phyloP scores from a whole-genome alignment of 2,797 vertebrate genomes.

The Siniperca obscura region DNA sequence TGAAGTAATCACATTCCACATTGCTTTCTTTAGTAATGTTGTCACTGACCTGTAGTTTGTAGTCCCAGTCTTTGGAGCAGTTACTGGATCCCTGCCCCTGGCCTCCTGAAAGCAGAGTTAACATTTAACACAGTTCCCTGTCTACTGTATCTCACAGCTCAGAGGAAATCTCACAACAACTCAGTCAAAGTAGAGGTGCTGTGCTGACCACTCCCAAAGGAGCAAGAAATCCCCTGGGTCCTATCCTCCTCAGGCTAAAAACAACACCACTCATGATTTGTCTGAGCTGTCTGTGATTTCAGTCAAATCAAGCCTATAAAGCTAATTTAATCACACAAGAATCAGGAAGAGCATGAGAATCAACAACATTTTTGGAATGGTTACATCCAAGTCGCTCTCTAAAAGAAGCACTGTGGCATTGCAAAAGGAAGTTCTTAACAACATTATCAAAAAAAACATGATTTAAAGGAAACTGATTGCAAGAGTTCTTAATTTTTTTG shows the following conservation, averaged over 20 bases:
- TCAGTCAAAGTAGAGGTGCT: slow-evolving; percentile 80
- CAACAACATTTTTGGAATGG: slow-evolving; percentile 18
- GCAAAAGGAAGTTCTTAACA: slow-evolving; percentile 27
- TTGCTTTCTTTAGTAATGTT: not conserved
- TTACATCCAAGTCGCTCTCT: slow-evolving; percentile 11
- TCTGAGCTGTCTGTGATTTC: slow-evolving; percentile 63
- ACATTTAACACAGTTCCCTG: slow-evolving; percentile 67
- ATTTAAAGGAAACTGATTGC: slow-evolving; percentile 28
- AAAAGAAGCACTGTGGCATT: slow-evolving; percentile 27
- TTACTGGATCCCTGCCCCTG: slow-evolving; percentile 62
- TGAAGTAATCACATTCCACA: not conserved
- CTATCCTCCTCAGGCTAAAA: slow-evolving; percentile 82
- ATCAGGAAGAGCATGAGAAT: slow-evolving; percentile 32
- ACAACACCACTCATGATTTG: slow-evolving; percentile 56
- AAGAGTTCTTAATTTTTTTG: slow-evolving; percentile 30
- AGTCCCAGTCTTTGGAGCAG: slow-evolving; percentile 58
- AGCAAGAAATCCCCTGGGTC: slow-evolving; percentile 85
- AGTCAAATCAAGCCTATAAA: slow-evolving; percentile 41
- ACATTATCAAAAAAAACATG: slow-evolving; percentile 5
- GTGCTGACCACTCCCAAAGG: slow-evolving; percentile 85
- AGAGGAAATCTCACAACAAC: slow-evolving; percentile 82
- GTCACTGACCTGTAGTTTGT: slow-evolving; percentile 80
- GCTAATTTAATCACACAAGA: slow-evolving; percentile 53
- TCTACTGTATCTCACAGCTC: slow-evolving; percentile 67
- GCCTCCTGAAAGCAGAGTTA: slow-evolving; percentile 81